Conservation (phyloP, 2,113 vertebrate species). For the Pachyramphus minor region DNA sequence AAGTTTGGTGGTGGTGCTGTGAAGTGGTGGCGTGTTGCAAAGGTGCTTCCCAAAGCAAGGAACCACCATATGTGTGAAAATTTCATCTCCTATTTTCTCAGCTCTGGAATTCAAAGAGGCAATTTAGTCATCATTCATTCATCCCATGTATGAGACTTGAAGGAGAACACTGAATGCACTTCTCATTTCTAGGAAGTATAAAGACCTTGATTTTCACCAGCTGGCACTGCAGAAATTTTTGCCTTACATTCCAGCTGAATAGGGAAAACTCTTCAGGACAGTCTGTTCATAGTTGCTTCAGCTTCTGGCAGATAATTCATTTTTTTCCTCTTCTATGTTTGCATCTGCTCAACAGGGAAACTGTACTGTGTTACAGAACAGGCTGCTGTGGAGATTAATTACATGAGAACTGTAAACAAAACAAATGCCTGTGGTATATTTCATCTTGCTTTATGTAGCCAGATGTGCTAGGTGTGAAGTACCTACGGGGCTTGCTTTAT, state of each 20-base stretch:
- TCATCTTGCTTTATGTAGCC: neutral
- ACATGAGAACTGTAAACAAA: neutral
- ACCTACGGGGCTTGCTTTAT: neutral
- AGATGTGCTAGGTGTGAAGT: neutral
- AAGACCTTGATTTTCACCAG: neutral
- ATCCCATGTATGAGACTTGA: neutral
- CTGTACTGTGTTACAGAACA: neutral
- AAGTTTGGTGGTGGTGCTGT: neutral
- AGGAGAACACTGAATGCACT: neutral
- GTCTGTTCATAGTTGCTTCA: neutral
- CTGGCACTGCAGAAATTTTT: conserved; percentile 13
- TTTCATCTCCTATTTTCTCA: neutral
- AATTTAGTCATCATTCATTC: neutral
- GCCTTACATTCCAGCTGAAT: neutral
- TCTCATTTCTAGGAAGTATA: neutral
- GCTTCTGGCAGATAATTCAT: neutral
- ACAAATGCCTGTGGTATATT: neutral
- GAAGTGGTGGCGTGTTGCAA: neutral
- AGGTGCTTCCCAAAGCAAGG: neutral
- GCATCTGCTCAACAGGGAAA: neutral
- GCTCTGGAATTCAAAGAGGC: neutral
- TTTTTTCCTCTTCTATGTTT: neutral
- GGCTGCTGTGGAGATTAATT: neutral
- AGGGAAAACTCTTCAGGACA: neutral
- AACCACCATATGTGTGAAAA: neutral